Percentiles rank a stretch among this genome's conserved stretches.
Evolutionary conservation across 2,888 invertebrate genomes (phyloP).

Genomic region (Leptinotarsa haldemani): DNA sequence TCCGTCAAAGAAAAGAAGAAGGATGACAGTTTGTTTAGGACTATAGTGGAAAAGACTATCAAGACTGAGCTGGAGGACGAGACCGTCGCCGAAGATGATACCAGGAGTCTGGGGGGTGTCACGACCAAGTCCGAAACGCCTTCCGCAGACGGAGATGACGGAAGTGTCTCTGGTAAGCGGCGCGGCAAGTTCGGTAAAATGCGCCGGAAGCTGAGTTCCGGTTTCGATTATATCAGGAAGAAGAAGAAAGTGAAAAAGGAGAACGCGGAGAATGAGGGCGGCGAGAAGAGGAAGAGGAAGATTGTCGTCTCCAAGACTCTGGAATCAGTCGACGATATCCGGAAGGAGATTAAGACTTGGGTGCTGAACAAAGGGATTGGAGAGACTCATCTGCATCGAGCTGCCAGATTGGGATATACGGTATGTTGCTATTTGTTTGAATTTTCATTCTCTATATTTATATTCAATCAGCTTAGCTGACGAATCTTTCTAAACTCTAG

Average conservation of each 20-base stretch:
- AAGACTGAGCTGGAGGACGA: slow-evolving; percentile 55
- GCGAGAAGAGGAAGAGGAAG: slow-evolving; percentile 51
- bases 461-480: not conserved
- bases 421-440: slow-evolving; percentile 65
- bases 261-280: slow-evolving; percentile 56
- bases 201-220: slow-evolving; percentile 83
- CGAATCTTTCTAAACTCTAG: not conserved
- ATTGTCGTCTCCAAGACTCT: slow-evolving; percentile 69
- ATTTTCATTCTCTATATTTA: not conserved
- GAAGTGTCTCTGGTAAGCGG: slow-evolving; percentile 57
- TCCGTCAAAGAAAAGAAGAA: slow-evolving; percentile 49
- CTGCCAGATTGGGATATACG: slow-evolving; percentile 88
- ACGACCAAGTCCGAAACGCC: slow-evolving; percentile 61
- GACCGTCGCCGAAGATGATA: slow-evolving; percentile 56
- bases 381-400: slow-evolving; percentile 91
- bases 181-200: slow-evolving; percentile 74
- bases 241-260: slow-evolving; percentile 82
- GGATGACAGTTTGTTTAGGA: slow-evolving; percentile 55
- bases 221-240: slow-evolving; percentile 90
- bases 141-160: slow-evolving; percentile 61
- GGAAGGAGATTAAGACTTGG: slow-evolving; percentile 89
- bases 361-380: slow-evolving; percentile 95
- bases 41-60: slow-evolving; percentile 54
- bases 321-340: slow-evolving; percentile 81
- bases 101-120: slow-evolving; percentile 49